Percentiles rank a stretch among this genome's conserved stretches.
Evolutionary conservation across 1,140 invertebrate genomes (phyloP).

Genomic region (Ostrea denselamellosa): DNA sequence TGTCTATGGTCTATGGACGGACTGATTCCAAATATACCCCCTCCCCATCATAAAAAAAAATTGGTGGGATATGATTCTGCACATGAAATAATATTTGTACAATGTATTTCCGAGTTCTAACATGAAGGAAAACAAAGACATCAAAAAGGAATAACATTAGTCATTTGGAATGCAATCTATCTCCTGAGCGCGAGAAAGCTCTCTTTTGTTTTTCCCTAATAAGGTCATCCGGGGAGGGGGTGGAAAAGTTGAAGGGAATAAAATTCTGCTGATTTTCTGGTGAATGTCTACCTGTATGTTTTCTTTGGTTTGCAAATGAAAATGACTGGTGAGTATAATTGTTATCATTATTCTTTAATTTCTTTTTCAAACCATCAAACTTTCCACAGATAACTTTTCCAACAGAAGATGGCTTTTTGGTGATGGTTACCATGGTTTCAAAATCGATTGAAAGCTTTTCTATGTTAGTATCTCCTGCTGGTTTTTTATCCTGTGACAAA

Average conservation of each 20-base stretch:
- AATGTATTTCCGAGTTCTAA: too few species aligned
- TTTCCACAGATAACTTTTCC: constrained; percentile 46
- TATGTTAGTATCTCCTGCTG: neutral
- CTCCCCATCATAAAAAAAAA: too few species aligned
- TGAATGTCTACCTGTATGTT: constrained; percentile 30
- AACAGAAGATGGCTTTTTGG: constrained; percentile 22
- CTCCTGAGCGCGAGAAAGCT: constrained; percentile 64
- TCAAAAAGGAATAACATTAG: neutral
- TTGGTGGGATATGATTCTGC: too few species aligned
- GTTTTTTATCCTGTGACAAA: neutral
- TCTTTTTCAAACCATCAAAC: neutral
- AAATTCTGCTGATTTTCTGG: constrained; percentile 51
- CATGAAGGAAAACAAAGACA: too few species aligned
- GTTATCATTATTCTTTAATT: constrained; percentile 4
- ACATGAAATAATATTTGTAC: too few species aligned
- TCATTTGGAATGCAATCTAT: constrained; percentile 25
- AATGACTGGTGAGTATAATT: constrained; percentile 48
- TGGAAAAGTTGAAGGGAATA: constrained; percentile 81
- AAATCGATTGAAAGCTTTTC: constrained; percentile 8
- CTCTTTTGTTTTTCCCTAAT: constrained; percentile 76
- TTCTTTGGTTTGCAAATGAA: constrained; percentile 61
- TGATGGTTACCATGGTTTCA: neutral
- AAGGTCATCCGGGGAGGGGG: constrained; percentile 83
- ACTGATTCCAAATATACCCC: too few species aligned
- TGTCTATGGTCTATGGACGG: too few species aligned